These are phyloP conservation scores for Kuschelorhynchus macadamiae DNA, from an alignment of 2,888 invertebrate genomes.

Conservation along the genomic window DNA sequence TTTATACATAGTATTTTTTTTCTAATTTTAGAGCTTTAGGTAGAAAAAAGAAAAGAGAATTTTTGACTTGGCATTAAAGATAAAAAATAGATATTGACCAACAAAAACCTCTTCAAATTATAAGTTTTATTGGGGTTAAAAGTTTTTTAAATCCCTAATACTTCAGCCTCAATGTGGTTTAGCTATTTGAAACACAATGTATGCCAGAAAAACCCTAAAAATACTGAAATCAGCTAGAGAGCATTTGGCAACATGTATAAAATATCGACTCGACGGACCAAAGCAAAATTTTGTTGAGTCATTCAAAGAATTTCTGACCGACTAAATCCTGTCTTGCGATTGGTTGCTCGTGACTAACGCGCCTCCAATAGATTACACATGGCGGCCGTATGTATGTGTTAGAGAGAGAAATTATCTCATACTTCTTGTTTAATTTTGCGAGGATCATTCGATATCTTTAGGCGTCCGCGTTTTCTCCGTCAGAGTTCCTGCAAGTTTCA, in stretches of 20 bases:
- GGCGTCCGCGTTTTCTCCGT: neutral
- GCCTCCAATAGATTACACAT: conserved; percentile 17
- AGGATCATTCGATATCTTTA: neutral
- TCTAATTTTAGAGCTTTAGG: too few relatives aligned
- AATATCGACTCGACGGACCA: conserved; percentile 16
- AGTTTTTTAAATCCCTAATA: too few relatives aligned
- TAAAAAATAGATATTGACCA: too few relatives aligned
- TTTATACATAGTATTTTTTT: too few relatives aligned
- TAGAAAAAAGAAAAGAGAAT: too few relatives aligned
- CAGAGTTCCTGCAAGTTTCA: conserved; percentile 13
- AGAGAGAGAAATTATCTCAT: neutral
- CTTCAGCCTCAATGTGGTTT: too few relatives aligned
- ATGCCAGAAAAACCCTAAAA: too few relatives aligned
- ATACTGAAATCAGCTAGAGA: too few relatives aligned
- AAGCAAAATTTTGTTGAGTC: conserved; percentile 28
- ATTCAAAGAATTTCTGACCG: conserved; percentile 27
- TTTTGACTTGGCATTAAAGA: too few relatives aligned
- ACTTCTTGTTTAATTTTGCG: conserved; percentile 4
- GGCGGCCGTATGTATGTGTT: neutral
- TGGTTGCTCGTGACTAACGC: conserved; percentile 32
- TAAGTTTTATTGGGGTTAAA: too few relatives aligned
- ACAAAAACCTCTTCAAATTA: too few relatives aligned
- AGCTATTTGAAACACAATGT: too few relatives aligned
- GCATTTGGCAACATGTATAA: conserved; percentile 16
- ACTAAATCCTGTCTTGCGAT: conserved; percentile 13